phyloP scores from a whole-genome alignment of 2,888 invertebrate genomes.

The Pilophorus perplexus region DNA sequence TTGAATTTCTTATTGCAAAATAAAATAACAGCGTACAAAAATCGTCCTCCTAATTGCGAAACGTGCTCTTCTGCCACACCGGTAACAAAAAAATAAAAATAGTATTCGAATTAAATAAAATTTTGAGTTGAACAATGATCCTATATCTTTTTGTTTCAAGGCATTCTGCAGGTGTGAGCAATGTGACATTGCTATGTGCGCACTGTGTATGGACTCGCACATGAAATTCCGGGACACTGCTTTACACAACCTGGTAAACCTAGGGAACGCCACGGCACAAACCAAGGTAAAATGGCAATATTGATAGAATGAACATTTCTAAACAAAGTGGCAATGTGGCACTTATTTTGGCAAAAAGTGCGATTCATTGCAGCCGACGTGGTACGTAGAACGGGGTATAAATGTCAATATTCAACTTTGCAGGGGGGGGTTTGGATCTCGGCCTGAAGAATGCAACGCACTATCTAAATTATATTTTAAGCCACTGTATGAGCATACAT shows the following conservation, averaged over 20 bases:
- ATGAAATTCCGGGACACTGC: slow-evolving; percentile 40
- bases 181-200: slow-evolving; percentile 40
- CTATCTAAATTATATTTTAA: no score
- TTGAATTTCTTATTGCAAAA: slow-evolving; percentile 23
- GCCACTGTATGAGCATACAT: no score
- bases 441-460: no score
- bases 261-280: slow-evolving; percentile 2
- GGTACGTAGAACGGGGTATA: no score
- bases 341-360: no score
- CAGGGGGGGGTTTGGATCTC: no score
- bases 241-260: slow-evolving; percentile 16
- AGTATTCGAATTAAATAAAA: neutral
- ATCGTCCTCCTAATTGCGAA: slow-evolving; percentile 20
- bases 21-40: slow-evolving; percentile 18
- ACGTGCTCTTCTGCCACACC: slow-evolving; percentile 19
- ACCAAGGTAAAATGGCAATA: slow-evolving; percentile 24
- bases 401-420: no score
- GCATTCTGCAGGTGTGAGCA: slow-evolving; percentile 38
- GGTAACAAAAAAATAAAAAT: neutral
- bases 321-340: no score
- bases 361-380: no score
- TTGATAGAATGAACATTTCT: no score
- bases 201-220: slow-evolving; percentile 44
- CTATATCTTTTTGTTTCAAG: no score
- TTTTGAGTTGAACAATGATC: no score